These are phyloP conservation scores for Drosophila kepulauana DNA, from an alignment of 1,140 invertebrate species.

Conservation along the genomic window DNA sequence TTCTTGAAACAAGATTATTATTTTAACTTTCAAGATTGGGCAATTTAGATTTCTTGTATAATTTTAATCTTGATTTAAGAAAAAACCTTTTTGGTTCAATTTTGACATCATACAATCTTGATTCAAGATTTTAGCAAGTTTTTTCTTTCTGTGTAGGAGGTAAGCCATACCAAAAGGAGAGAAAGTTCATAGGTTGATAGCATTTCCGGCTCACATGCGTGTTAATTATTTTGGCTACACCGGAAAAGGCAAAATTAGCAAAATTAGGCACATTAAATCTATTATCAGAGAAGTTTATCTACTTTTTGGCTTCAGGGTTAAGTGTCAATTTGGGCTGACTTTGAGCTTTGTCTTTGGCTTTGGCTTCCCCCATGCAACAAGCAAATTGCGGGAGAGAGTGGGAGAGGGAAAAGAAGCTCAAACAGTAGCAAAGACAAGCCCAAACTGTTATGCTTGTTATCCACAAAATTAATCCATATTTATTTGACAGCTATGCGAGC, in stretches of 20 bases:
- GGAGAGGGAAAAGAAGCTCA: not conserved
- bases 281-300: conserved; percentile 56
- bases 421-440: not conserved
- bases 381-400: not conserved
- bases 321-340: conserved; percentile 51
- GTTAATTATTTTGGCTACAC: conserved; percentile 55
- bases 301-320: conserved; percentile 34
- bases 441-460: conserved; percentile 16
- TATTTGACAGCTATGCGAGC: conserved; percentile 20
- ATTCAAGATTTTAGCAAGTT: no score
- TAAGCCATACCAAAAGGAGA: not conserved
- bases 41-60: no score
- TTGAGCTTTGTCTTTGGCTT: conserved; percentile 13
- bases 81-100: no score
- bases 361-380: not conserved
- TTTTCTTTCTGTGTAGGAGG: no score
- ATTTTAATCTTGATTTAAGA: no score
- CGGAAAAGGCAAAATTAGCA: conserved; percentile 53
- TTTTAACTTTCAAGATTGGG: no score
- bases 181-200: conserved; percentile 10
- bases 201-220: conserved; percentile 49
- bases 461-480: conserved; percentile 37
- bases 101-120: no score
- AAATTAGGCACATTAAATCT: conserved; percentile 64
- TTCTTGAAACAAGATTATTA: no score